These are phyloP conservation scores for Rhinichthys osculus DNA, from an alignment of 2,797 vertebrate genomes.

Conservation along the genomic window DNA sequence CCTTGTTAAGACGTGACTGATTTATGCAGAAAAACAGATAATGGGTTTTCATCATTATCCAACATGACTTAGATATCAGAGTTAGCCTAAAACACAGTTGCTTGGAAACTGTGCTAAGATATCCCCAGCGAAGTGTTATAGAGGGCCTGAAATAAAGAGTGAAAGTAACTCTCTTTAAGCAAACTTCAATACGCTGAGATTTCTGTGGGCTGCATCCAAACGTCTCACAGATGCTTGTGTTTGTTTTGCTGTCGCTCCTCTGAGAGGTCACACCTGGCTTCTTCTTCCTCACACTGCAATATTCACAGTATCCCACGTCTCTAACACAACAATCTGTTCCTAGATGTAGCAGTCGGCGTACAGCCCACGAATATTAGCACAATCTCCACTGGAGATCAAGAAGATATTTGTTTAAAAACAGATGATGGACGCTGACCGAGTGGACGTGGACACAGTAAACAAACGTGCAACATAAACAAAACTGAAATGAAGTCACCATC, in stretches of 20 bases:
- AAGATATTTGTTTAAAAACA: background rate
- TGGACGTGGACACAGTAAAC: slow-evolving; percentile 13
- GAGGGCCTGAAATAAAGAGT: background rate
- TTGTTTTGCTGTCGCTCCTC: background rate
- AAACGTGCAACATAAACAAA: background rate
- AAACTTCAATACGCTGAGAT: background rate
- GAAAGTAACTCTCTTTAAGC: background rate
- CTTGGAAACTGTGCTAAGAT: slow-evolving; percentile 17
- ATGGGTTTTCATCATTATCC: background rate
- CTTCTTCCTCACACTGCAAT: slow-evolving; percentile 15
- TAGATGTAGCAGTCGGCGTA: background rate
- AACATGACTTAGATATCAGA: background rate
- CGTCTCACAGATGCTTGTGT: slow-evolving; percentile 11
- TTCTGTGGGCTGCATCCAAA: background rate
- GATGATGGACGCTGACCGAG: background rate
- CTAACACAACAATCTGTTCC: slow-evolving; percentile 26
- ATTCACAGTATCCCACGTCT: slow-evolving; percentile 20
- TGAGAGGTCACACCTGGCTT: slow-evolving; percentile 29
- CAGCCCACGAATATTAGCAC: background rate
- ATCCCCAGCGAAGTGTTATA: background rate
- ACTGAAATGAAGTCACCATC: background rate
- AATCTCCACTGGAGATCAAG: background rate
- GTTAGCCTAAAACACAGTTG: slow-evolving; percentile 13
- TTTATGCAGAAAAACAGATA: background rate
- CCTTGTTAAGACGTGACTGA: background rate